Evolutionary conservation across 2,113 vertebrate species (phyloP).

Genomic region (Mastomys coucha): DNA sequence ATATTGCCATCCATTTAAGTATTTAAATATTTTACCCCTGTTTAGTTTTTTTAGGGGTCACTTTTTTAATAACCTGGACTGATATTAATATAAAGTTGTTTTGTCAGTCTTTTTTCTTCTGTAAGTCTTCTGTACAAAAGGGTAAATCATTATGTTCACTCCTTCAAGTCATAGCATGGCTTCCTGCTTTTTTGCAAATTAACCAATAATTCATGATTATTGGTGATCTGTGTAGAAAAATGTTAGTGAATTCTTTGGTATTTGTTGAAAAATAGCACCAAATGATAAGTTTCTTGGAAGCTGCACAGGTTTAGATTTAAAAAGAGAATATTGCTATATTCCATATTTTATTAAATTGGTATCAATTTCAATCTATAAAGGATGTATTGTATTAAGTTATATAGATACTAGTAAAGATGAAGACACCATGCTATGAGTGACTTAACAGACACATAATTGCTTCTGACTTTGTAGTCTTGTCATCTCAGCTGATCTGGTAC

Average conservation of each 20-base stretch:
- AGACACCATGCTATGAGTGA: neutral
- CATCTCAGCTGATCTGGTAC: too few relatives aligned
- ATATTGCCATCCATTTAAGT: neutral
- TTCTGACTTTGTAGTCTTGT: neutral
- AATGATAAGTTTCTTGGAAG: neutral
- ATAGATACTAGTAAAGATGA: neutral
- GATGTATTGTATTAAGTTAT: neutral
- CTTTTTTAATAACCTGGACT: neutral
- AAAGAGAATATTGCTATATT: neutral
- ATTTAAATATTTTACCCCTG: neutral
- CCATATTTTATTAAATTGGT: neutral
- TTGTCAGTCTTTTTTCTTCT: neutral
- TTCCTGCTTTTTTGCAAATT: neutral
- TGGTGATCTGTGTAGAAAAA: neutral
- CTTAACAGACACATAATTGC: neutral
- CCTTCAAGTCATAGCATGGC: neutral
- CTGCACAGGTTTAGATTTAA: slow-evolving; percentile 14
- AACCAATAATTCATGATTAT: neutral
- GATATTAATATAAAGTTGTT: neutral
- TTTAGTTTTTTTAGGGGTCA: neutral
- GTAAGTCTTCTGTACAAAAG: neutral
- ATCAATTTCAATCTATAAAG: neutral
- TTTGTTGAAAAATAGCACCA: slow-evolving; percentile 11
- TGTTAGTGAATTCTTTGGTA: neutral
- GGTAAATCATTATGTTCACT: neutral